Percentiles rank a stretch among this genome's conserved stretches.
Evolutionary conservation across 2,113 vertebrate genomes (phyloP).

Genomic region (Mixornis gularis): DNA sequence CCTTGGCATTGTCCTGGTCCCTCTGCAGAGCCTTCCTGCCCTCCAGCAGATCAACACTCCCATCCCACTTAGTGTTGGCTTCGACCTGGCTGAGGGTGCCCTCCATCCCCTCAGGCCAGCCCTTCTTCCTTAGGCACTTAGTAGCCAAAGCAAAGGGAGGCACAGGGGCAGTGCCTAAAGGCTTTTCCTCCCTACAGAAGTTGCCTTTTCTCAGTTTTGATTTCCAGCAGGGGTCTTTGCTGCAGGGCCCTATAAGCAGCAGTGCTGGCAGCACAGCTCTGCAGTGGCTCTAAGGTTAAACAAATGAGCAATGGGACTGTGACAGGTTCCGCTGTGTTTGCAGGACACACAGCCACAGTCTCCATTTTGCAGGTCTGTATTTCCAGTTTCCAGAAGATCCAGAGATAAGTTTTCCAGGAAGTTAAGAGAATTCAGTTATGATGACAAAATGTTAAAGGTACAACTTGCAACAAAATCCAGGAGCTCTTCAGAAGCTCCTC

Average conservation of each 20-base stretch:
- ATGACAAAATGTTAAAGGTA: neutral
- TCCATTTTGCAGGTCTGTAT: neutral
- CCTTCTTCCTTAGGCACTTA: neutral
- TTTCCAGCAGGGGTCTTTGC: neutral
- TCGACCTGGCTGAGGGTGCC: neutral
- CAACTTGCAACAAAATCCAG: neutral
- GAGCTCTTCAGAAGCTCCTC: neutral
- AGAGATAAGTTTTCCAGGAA: neutral
- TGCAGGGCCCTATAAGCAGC: neutral
- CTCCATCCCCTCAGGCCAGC: neutral
- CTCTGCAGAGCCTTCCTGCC: neutral
- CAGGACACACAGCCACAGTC: neutral
- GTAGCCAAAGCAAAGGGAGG: neutral
- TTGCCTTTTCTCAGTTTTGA: neutral
- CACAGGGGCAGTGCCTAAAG: neutral
- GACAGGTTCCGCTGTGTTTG: neutral
- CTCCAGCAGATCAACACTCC: neutral
- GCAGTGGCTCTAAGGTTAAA: neutral
- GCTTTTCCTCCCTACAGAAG: neutral
- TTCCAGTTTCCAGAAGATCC: neutral
- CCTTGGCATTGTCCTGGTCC: neutral
- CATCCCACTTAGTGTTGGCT: neutral
- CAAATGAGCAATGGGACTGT: rapidly evolving
- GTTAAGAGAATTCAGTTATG: neutral
- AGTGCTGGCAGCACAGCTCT: neutral